These are phyloP conservation scores for Caradrina clavipalpis DNA, from an alignment of 2,888 invertebrate species.

Conservation along the genomic window DNA sequence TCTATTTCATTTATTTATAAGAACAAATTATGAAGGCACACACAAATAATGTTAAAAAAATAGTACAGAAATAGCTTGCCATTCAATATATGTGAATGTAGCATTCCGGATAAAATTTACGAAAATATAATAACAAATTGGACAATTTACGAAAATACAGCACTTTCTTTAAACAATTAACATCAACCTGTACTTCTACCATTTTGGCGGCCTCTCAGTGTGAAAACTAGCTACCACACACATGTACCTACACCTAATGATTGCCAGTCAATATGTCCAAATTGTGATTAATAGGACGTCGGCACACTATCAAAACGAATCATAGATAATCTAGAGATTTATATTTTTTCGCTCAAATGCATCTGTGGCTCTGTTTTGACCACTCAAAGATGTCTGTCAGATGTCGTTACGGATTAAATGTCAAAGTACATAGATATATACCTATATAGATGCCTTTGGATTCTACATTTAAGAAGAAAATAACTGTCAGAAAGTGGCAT, in stretches of 20 bases:
- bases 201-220: slow-evolving; percentile 76
- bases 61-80: no score
- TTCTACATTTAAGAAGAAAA: background rate
- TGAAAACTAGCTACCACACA: slow-evolving; percentile 81
- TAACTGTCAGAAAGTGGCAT: no score
- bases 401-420: slow-evolving; percentile 67
- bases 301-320: slow-evolving; percentile 67
- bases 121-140: no score
- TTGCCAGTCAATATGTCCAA: slow-evolving; percentile 86
- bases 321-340: slow-evolving; percentile 64
- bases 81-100: no score
- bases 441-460: background rate
- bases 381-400: slow-evolving; percentile 53
- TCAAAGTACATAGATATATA: slow-evolving; percentile 47
- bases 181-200: slow-evolving; percentile 69
- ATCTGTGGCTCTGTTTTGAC: slow-evolving; percentile 69
- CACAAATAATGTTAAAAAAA: no score
- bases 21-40: no score
- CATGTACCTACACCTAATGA: slow-evolving; percentile 76
- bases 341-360: slow-evolving; percentile 71
- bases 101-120: no score
- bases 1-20: no score
- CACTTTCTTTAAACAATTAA: slow-evolving; percentile 3
- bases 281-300: slow-evolving; percentile 86
- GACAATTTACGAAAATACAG: background rate